phyloP scores from a whole-genome alignment of 2,797 vertebrate genomes.

The Synaphobranchus kaupii region DNA sequence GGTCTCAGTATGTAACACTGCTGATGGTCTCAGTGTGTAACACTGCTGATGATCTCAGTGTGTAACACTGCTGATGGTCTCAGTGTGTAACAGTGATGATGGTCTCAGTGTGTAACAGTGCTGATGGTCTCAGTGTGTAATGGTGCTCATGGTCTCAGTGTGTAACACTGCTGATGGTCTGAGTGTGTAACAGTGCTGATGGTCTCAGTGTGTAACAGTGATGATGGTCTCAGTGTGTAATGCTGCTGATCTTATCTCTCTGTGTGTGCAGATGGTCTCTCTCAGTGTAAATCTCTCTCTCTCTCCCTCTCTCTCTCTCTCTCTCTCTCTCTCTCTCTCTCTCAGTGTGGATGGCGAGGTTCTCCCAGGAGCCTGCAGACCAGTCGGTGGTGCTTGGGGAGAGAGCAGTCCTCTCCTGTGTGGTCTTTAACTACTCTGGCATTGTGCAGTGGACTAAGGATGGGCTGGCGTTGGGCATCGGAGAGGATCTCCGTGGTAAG shows the following conservation, averaged over 20 bases:
- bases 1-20: background rate
- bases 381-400: constrained; percentile 92
- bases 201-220: background rate
- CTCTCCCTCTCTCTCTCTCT: background rate
- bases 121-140: background rate
- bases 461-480: constrained; percentile 88
- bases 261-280: background rate
- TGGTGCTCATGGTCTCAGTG: background rate
- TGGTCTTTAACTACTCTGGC: constrained; percentile 92
- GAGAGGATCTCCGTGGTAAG: constrained; percentile 88
- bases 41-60: background rate
- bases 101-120: background rate
- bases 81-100: background rate
- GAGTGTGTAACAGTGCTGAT: background rate
- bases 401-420: constrained; percentile 83
- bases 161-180: background rate
- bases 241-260: background rate
- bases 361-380: constrained; percentile 91
- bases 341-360: constrained; percentile 78
- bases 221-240: background rate
- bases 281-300: constrained; percentile 3
- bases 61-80: background rate
- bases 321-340: constrained; percentile 1
- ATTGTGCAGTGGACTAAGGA: constrained; percentile 98
- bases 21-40: background rate